Evolutionary conservation across 1,140 invertebrate genomes (phyloP), one percentile per base, ranked within the genome.

Genomic region (Pemphigus obesinymphae): DNA sequence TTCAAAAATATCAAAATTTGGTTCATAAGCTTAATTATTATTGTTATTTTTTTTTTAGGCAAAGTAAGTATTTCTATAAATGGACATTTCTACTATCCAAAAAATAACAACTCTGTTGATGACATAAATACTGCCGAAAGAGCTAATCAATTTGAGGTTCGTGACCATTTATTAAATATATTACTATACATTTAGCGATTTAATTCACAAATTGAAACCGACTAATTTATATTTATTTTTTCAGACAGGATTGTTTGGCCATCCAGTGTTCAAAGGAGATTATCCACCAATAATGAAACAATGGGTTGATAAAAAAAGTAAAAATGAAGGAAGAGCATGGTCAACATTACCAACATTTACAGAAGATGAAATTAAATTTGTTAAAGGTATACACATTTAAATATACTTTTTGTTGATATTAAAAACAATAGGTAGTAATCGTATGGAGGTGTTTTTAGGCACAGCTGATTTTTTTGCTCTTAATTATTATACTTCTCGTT

Each of bases 181-280:
- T n/a, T n/a, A n/a, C n/a, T n/a, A n/a, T n/a, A n/a, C n/a, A n/a
- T n/a, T n/a, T n/a, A n/a, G n/a, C n/a, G n/a, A n/a, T n/a, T n/a
- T n/a, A n/a, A n/a, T n/a, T n/a, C n/a, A n/a, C n/a, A n/a, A n/a
- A n/a, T n/a, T n/a, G n/a, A n/a, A n/a, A n/a, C n/a, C n/a, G n/a
- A n/a, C n/a, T n/a, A n/a, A n/a, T n/a, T n/a, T n/a, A n/a, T n/a
- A n/a, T n/a, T n/a, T n/a, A n/a, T n/a, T n/a, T n/a, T n/a, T 85
- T 58, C 84, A 90, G 88, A 84, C 85, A 53, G 89, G 89, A 10
- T 90, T 89, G 88, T 92, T 89, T 83, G 89, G 88, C 2, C 87
- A 92, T 86, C 91, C 92, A 8, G 90, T 93, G 72, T 91, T 89
- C 84, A 85, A 86, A 20, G 92, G 92, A 11, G 90, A 92, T 83